phyloP scores from a whole-genome alignment of 2,113 vertebrate genomes.

The Pterophyllum scalare region DNA sequence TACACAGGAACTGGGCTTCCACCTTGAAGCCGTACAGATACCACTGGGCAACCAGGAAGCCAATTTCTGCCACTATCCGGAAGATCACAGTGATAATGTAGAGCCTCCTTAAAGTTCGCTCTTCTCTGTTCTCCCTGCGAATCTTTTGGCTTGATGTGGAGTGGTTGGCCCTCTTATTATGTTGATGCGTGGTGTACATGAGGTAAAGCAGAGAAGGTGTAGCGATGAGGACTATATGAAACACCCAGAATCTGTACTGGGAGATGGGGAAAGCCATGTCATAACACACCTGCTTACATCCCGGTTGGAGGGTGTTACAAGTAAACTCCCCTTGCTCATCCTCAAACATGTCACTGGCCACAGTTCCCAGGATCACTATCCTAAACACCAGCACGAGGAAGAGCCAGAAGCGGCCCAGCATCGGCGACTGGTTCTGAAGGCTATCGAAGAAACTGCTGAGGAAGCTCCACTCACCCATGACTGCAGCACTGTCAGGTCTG shows the following conservation, averaged over 20 bases:
- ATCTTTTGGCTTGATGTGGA: accelerated
- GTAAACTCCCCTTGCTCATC: too few species aligned
- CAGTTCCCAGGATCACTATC: too few species aligned
- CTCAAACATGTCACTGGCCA: too few species aligned
- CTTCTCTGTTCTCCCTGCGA: background rate
- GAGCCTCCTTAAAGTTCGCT: slow-evolving; percentile 29
- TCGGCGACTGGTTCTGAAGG: slow-evolving; percentile 88
- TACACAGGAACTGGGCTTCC: slow-evolving; percentile 86
- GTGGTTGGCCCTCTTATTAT: slow-evolving; percentile 71
- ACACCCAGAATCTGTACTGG: slow-evolving; percentile 96
- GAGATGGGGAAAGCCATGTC: too few species aligned
- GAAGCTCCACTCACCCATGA: slow-evolving; percentile 91
- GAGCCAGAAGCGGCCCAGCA: slow-evolving; percentile 93
- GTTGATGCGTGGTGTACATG: slow-evolving; percentile 87
- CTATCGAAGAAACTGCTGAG: slow-evolving; percentile 85
- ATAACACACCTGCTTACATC: too few species aligned
- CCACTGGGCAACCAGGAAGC: slow-evolving; percentile 87
- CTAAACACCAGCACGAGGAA: too few species aligned
- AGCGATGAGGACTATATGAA: slow-evolving; percentile 91
- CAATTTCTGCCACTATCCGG: slow-evolving; percentile 86
- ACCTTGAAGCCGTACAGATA: slow-evolving; percentile 90
- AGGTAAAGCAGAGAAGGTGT: slow-evolving; percentile 89
- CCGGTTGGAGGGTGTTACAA: too few species aligned
- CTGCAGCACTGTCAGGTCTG: background rate
- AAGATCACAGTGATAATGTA: slow-evolving; percentile 88